Evolutionary conservation across 2,113 vertebrate genomes (phyloP).

Genomic region (Labeo rohita): DNA sequence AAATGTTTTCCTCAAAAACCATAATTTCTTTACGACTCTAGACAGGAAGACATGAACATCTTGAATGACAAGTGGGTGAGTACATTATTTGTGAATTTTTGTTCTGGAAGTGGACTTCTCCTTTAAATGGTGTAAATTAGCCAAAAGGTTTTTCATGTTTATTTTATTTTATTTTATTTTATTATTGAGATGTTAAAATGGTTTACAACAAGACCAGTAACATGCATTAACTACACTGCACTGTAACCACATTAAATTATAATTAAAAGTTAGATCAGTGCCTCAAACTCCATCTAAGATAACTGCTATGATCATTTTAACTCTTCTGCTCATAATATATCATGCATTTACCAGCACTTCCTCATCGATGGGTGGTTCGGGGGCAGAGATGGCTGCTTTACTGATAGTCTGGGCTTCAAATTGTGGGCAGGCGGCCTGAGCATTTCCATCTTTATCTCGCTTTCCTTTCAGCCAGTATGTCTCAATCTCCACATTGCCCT

Average conservation of each 20-base stretch:
- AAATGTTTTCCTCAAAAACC: too few relatives aligned
- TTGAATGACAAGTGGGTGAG: too few relatives aligned
- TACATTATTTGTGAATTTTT: too few relatives aligned
- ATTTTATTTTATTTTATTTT: too few relatives aligned
- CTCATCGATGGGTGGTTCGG: slow-evolving; percentile 62
- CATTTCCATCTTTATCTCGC: slow-evolving; percentile 75
- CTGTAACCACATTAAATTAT: too few relatives aligned
- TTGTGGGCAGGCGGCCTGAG: slow-evolving; percentile 75
- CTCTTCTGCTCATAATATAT: neutral
- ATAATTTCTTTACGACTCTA: too few relatives aligned
- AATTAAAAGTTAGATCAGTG: neutral
- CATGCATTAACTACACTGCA: neutral
- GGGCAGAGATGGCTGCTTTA: slow-evolving; percentile 63
- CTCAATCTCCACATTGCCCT: slow-evolving; percentile 78
- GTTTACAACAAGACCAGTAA: neutral
- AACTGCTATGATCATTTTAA: neutral
- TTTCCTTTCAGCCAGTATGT: slow-evolving; percentile 79
- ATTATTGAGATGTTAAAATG: too few relatives aligned
- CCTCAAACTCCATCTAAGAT: neutral
- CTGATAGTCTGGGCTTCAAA: slow-evolving; percentile 76
- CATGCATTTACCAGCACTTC: slow-evolving; percentile 64
- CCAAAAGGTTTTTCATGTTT: too few relatives aligned
- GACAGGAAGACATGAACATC: too few relatives aligned
- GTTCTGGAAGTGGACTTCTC: too few relatives aligned
- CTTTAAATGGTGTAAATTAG: too few relatives aligned